Base-by-base conservation (phyloP, 2,888 invertebrate genomes). In the Icerya purchasi region DNA sequence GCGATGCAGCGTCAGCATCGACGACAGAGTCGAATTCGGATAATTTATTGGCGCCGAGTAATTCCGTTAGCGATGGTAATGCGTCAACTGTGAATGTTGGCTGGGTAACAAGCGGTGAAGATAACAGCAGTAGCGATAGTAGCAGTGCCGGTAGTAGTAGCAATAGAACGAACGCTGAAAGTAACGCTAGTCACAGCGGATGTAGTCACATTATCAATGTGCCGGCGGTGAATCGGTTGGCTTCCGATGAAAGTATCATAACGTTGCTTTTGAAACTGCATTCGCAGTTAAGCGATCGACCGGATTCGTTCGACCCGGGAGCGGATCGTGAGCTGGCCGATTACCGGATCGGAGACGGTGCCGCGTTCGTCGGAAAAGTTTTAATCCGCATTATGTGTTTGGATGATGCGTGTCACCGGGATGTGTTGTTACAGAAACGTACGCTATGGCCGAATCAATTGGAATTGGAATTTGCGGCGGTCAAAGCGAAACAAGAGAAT, bases 261-360 rank as follows among this genome's bases (percentile, higher is more conserved):
- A 90, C 92, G 0, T 73, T 94, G 57, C 75, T 96, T 53, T 74
- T 94, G 58, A 91, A 89, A 70, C 76, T 93, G 18, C 93, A 96
- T 72, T 87, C 89, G 1, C 90, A 92, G 69, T 75, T 94, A 51
- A 85, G 87, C 1, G 88, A 87, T 1, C 74, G 80, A 14, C 79
- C 86, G 8, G 89, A 91, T 69, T 89, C 89, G 63, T 94, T 68
- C 69, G 73, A 68, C 71, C 75, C 53, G 20, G 56, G 54, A 36
- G 62, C 64, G 19, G 60, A 62, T 55, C 0, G 2, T 19, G 53
- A 61, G 53, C 63, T 64, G 19, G 62, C 66, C 22, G 72, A 73
- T 55, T 71, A 71, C 22, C 71, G 77, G 23, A 77, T 83, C 51
- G 94, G 93, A 2, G 91, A 93, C 72, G 93, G 93, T 0, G 83